Percentiles rank a stretch among this genome's conserved stretches.
Conservation (phyloP, 2,797 vertebrate species). For the Zalophus californianus region DNA sequence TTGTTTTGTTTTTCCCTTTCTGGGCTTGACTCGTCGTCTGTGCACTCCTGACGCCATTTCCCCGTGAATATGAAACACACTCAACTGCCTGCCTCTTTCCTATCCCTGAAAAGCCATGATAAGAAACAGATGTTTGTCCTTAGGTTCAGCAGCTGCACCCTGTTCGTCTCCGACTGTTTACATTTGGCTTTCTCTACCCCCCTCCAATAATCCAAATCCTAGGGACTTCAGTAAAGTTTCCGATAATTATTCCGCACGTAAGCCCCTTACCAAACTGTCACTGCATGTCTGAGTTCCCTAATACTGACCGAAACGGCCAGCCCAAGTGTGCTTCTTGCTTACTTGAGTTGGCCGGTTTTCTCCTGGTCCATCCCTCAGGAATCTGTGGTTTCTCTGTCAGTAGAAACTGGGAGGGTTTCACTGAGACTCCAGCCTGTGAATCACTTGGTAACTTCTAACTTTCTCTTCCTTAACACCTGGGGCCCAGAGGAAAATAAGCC, state of each 20-base stretch:
- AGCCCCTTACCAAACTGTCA: conserved; percentile 68
- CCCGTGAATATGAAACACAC: conserved; percentile 67
- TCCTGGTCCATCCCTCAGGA: conserved; percentile 67
- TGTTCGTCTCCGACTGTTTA: conserved; percentile 81
- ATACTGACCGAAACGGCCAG: conserved; percentile 76
- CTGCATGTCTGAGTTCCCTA: conserved; percentile 73
- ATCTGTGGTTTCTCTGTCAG: conserved; percentile 66
- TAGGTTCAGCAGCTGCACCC: conserved; percentile 80
- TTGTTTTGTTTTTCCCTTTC: conserved; percentile 48
- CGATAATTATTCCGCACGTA: conserved; percentile 78
- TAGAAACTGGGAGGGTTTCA: conserved; percentile 52
- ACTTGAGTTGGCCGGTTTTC: conserved; percentile 70
- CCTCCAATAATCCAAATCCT: conserved; percentile 75
- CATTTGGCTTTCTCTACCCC: conserved; percentile 68
- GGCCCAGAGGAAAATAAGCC: conserved; percentile 30
- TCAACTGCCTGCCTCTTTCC: conserved; percentile 65
- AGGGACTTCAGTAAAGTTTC: conserved; percentile 80
- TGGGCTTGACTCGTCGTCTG: conserved; percentile 53
- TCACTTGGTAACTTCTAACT: conserved; percentile 75
- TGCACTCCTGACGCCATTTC: conserved; percentile 55
- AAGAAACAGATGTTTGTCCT: conserved; percentile 85
- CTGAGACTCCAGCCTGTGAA: conserved; percentile 36
- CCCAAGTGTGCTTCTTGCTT: conserved; percentile 26
- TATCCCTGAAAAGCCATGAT: conserved; percentile 75
- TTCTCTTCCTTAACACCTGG: conserved; percentile 69